phyloP scores from a whole-genome alignment of 2,888 invertebrate species.

The Cheilosia soror region DNA sequence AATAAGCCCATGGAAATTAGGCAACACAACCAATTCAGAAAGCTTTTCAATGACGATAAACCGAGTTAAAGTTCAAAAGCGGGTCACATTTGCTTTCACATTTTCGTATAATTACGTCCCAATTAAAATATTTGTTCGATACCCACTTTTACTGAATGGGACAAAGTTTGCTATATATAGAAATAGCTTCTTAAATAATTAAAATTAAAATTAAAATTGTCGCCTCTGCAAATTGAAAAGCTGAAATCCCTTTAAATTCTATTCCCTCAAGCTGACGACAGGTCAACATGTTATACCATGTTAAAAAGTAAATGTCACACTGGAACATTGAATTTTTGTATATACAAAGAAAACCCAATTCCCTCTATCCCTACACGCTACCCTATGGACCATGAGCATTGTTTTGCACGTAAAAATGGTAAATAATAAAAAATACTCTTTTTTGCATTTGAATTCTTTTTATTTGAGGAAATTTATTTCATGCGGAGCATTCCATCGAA shows the following conservation, averaged over 20 bases:
- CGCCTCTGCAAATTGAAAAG: background rate
- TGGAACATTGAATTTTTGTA: constrained; percentile 6
- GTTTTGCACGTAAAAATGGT: background rate
- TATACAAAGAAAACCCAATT: background rate
- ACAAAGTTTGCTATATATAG: constrained; percentile 1
- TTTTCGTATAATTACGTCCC: constrained; percentile 45
- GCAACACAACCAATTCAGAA: constrained; percentile 45
- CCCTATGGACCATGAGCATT: background rate
- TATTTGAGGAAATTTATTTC: background rate
- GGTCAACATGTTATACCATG: constrained; percentile 9
- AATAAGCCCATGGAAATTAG: constrained; percentile 41
- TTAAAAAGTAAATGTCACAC: constrained; percentile 19
- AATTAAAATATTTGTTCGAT: background rate
- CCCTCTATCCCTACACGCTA: background rate
- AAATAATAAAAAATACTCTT: background rate
- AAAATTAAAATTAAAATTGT: background rate
- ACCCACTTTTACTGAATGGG: background rate
- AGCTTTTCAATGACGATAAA: constrained; percentile 33
- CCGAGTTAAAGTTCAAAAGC: constrained; percentile 5
- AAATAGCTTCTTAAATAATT: constrained; percentile 1
- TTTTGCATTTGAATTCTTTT: background rate
- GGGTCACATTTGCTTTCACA: constrained; percentile 39
- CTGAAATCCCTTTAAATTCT: constrained; percentile 9
- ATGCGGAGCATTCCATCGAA: too few species aligned
- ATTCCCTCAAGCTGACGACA: constrained; percentile 24